These are phyloP conservation scores for Lycia hirtaria DNA, from an alignment of 2,888 invertebrate species.

Conservation along the genomic window DNA sequence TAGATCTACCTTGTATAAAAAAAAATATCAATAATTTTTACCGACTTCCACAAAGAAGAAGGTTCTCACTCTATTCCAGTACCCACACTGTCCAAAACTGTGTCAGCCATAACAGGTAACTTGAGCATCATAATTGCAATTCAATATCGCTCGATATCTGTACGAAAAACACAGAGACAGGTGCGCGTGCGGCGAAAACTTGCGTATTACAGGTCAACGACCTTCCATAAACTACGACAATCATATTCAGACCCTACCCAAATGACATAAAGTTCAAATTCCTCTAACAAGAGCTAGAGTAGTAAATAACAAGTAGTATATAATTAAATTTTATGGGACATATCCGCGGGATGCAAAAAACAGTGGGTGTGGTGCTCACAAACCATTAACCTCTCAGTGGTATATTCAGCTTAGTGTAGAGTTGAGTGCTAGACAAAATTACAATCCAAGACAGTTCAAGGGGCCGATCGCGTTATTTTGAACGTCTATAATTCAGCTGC, in stretches of 20 bases:
- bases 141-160: constrained; percentile 23
- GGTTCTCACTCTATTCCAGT: too few species aligned
- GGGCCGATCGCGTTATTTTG: too few species aligned
- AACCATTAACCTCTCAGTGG: neutral
- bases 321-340: constrained; percentile 27
- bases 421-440: too few species aligned
- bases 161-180: constrained; percentile 39
- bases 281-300: neutral
- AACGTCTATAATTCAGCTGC: too few species aligned
- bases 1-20: too few species aligned
- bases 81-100: neutral
- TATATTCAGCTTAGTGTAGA: constrained; percentile 5
- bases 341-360: constrained; percentile 28
- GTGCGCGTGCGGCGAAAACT: constrained; percentile 50
- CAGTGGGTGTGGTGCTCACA: constrained; percentile 10
- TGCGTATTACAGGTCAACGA: constrained; percentile 52
- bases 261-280: constrained; percentile 3
- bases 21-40: too few species aligned
- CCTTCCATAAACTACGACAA: constrained; percentile 24
- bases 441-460: too few species aligned
- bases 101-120: neutral
- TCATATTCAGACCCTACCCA: neutral
- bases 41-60: too few species aligned
- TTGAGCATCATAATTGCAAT: neutral
- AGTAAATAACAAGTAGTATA: constrained; percentile 18